Base-by-base conservation (phyloP, 2,113 vertebrate species). In the Pluvialis apricaria region DNA sequence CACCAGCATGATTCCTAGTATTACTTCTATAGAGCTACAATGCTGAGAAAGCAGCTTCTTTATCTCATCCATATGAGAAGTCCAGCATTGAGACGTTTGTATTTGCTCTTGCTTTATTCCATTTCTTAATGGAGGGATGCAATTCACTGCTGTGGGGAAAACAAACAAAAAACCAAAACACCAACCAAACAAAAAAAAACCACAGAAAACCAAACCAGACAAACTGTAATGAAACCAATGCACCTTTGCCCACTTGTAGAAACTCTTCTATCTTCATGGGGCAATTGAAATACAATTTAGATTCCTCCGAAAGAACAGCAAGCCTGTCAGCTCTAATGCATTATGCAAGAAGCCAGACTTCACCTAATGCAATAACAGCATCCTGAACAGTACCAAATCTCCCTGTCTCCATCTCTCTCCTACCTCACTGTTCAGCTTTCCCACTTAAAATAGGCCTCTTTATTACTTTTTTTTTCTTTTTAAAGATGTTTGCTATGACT, bases 281-380 rank as follows among this genome's bases (percentile, higher is more conserved):
- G 24, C 72, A 91, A 75, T 0, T 42, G 62, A 81, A 88, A 82
- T 7, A 51, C 22, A 73, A 40, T 73, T 70, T 10, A 58, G 76
- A 83, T 80, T 51, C 55, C 44, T 52, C 57, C 5, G 1, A 42
- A 62, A 44, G 64, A 94, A 70, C 55, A 86, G 51, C 61, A 87
- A 86, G 42, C 51, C 71, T 81, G 79, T 68, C 86, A 94, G 64
- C 20, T 94, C 45, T 38, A 90, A 62, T 55, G 65, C 40, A 26
- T 82, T 69, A 65, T 52, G 57, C 80, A 75, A 69, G 65, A 94
- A 79, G 64, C 55, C 92, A 94, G 90, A 68, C 82, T 92, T 93
- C n/a, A 64, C 31, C 69, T 69, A 75, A 91, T 24, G 44, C 25
- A 91, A 1, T 71, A 88, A 88, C 15, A 78, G 60, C 72, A 86